Base-by-base conservation (phyloP, 2,888 invertebrate genomes). In the Parnassius smintheus region DNA sequence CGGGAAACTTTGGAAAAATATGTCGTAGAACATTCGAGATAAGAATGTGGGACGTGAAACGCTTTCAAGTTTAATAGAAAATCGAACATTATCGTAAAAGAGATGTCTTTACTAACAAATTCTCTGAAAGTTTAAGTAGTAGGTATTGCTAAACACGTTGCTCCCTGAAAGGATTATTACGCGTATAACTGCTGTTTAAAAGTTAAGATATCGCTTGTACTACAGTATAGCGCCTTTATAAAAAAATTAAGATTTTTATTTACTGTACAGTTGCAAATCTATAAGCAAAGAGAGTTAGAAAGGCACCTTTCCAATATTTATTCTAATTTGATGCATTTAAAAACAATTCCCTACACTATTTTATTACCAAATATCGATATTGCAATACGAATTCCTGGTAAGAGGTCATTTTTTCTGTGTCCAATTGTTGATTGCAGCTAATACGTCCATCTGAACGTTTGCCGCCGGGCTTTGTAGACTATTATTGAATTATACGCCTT, bases 1-100 rank as follows among this genome's bases (percentile, higher is more conserved):
- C 87, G 91, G 91, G 91, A 91, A 91, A 90, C 91, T 91, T 91
- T 88, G 90, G 91, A 90, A 91, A 91, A 91, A 91, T 91, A 91
- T 91, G 91, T 89, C 88, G 90, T 87, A 84, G 89, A 89, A 85
- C 88, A 85, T 88, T 88, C 85, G 73, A 91, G 91, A 91, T 91
- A 91, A 91, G 91, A 90, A 91, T 91, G 91, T 90, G 86, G 90
- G 88, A 86, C 91, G 89, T 84, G 80, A 78, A 88, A 81, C 86
- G 89, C 89, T 90, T 90, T 90, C 88, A 86, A 91, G 89, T 91
- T 91, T 91, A 91, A 91, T 91, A 91, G 91, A 91, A 91, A 91
- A 91, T 91, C 91, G 91, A 91, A 91, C 91, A 91, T 91, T 91
- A 91, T 87, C 91, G 88, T 91, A 88, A 90, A 91, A 74, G 89